phyloP scores from a whole-genome alignment of 2,113 vertebrate species.

The Mola mola region DNA sequence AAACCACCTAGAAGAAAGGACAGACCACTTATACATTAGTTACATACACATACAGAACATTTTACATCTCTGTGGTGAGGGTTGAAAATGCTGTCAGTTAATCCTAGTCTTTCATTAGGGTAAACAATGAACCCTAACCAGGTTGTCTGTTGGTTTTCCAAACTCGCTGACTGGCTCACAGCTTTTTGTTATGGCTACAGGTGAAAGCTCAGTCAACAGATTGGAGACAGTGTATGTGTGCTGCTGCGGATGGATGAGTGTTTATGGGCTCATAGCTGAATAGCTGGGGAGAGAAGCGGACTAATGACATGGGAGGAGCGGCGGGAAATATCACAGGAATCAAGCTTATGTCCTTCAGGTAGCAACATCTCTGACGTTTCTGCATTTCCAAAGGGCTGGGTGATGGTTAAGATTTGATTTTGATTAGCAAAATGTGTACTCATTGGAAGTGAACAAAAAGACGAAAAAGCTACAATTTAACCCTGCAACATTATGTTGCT shows the following conservation, averaged over 20 bases:
- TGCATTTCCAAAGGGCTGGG: too few species aligned
- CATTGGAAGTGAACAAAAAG: too few species aligned
- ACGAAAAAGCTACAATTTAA: too few species aligned
- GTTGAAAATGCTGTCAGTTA: conserved; percentile 16
- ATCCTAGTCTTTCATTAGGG: not conserved
- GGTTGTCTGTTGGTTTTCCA: too few species aligned
- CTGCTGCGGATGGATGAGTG: conserved; percentile 39
- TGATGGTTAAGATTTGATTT: too few species aligned
- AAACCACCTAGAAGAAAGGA: not conserved
- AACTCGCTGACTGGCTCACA: conserved; percentile 15
- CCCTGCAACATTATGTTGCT: too few species aligned
- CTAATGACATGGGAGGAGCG: too few species aligned
- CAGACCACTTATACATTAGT: conserved; percentile 1
- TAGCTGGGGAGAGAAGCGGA: too few species aligned
- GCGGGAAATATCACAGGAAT: too few species aligned
- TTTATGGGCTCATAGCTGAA: conserved; percentile 51
- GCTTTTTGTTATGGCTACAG: conserved; percentile 39
- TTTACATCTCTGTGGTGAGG: conserved; percentile 15
- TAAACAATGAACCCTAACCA: conserved; percentile 44
- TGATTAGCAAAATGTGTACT: too few species aligned
- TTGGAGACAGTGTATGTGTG: conserved; percentile 49
- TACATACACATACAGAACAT: conserved; percentile 11
- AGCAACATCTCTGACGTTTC: too few species aligned
- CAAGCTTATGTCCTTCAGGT: too few species aligned
- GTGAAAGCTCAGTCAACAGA: conserved; percentile 63